phyloP scores from a whole-genome alignment of 2,797 vertebrate species.

The Melanotaenia pygmaea region DNA sequence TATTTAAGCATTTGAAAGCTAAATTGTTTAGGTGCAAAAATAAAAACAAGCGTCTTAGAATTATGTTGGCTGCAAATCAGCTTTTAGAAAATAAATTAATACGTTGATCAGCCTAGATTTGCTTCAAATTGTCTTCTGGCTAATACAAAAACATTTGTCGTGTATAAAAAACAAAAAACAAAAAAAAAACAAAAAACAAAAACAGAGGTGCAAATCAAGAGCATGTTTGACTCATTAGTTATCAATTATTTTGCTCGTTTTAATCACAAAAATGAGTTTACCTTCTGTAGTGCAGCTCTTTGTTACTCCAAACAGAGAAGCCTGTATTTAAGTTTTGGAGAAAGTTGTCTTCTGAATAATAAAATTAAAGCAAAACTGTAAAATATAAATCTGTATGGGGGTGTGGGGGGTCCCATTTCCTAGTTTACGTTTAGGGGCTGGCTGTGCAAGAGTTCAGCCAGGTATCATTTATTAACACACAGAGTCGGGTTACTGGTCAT shows the following conservation, averaged over 20 bases:
- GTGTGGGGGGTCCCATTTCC: background rate
- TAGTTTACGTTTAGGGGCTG: background rate
- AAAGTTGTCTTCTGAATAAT: background rate
- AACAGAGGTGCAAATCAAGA: no score
- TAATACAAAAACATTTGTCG: background rate
- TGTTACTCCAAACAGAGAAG: background rate
- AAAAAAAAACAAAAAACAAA: no score
- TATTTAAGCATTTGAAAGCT: background rate
- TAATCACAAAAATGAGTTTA: background rate
- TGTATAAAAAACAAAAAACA: background rate
- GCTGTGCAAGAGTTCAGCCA: background rate
- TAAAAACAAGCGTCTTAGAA: background rate
- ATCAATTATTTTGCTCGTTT: background rate
- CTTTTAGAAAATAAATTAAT: background rate
- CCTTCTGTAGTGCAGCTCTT: background rate
- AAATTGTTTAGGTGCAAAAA: background rate
- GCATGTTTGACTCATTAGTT: no score
- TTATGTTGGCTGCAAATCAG: background rate
- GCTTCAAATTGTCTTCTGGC: background rate
- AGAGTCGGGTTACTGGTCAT: background rate
- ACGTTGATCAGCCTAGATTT: background rate
- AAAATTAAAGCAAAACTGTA: background rate
- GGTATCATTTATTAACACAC: background rate
- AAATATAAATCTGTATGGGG: no score
- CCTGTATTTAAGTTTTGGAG: background rate